A percentile compares a stretch with the other conserved stretches of the same genome.
Evolutionary conservation across 2,888 invertebrate genomes (phyloP).

Genomic region (Arrhopalites spinosus): DNA sequence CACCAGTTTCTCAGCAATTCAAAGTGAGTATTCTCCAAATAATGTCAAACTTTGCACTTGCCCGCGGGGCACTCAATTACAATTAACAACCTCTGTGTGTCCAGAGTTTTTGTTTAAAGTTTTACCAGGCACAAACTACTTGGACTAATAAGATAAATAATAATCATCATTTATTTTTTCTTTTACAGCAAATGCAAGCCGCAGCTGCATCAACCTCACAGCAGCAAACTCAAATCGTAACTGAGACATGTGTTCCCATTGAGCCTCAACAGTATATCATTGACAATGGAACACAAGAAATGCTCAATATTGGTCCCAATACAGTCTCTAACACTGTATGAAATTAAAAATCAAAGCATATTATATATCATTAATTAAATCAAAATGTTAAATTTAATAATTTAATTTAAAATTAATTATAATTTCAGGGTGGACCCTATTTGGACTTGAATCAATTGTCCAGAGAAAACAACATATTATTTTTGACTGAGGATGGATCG

Average conservation of each 20-base stretch:
- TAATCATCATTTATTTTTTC: not conserved
- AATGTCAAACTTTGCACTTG: too few relatives aligned
- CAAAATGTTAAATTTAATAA: too few relatives aligned
- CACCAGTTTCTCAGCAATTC: conserved; percentile 15
- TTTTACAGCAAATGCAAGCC: conserved; percentile 1
- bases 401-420: too few relatives aligned
- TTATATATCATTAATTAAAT: too few relatives aligned
- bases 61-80: too few relatives aligned
- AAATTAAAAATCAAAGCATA: not conserved
- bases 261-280: conserved; percentile 12
- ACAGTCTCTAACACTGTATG: not conserved
- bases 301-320: conserved; percentile 8
- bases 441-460: conserved; percentile 13
- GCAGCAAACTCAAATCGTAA: not conserved
- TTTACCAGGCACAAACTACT: too few relatives aligned
- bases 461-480: conserved; percentile 32
- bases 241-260: not conserved
- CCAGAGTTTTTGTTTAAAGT: too few relatives aligned
- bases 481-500: conserved; percentile 40
- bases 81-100: too few relatives aligned
- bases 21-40: not conserved
- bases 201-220: conserved; percentile 6
- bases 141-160: too few relatives aligned
- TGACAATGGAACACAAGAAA: conserved; percentile 8
- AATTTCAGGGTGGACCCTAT: conserved; percentile 11